Base-by-base conservation (phyloP, 1,140 invertebrate genomes). In the Bombus waltoni region DNA sequence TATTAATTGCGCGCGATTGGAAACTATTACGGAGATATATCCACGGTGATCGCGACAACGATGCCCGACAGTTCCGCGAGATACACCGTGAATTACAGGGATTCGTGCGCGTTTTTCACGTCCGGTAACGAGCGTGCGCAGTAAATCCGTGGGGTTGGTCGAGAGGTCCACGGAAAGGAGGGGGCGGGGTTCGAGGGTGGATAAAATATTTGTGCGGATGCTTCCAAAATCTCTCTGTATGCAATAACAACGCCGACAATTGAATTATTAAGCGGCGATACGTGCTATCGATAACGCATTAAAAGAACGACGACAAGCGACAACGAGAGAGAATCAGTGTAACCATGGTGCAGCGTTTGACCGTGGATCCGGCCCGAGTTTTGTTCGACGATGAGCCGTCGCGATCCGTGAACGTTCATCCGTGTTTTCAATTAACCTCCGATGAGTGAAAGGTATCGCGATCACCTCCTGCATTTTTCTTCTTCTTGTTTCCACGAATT, bases 1-100 rank as follows among this genome's bases (percentile, higher is more conserved):
- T 72, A 80, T 79, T 85, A 85, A 81, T 81, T 81, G 62, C 79
- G 13, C 59, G 42, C 71, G 70, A 85, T 81, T 59, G 79, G 44
- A 59, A 74, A 47, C n/a, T 28, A 78, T 81, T 81, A 81, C 10
- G 15, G 57, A 44, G 28, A 28, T 73, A 40, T 44, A 75, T 57
- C 32, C 44, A n/a, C 57, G 68, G n/a, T 35, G 62, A 81, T 59
- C 15, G 65, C 22, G n/a, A 40, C 13, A 47, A 76, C 53, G 74
- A 38, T 59, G 11, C 10, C 9, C 68, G 38, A 25, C 70, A 72
- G 40, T 3, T 72, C 5, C 25, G 42, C 72, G 22, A 28, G 44
- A 68, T 68, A 78, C 25, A 44, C 4, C 0, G 38, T 79, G 77
- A 73, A 84, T 85, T 85, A 80, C 32, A 66, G 40, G 75, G n/a